These are phyloP conservation scores for Eulemur mongoz DNA, from an alignment of 2,797 vertebrate genomes.

Conservation along the genomic window DNA sequence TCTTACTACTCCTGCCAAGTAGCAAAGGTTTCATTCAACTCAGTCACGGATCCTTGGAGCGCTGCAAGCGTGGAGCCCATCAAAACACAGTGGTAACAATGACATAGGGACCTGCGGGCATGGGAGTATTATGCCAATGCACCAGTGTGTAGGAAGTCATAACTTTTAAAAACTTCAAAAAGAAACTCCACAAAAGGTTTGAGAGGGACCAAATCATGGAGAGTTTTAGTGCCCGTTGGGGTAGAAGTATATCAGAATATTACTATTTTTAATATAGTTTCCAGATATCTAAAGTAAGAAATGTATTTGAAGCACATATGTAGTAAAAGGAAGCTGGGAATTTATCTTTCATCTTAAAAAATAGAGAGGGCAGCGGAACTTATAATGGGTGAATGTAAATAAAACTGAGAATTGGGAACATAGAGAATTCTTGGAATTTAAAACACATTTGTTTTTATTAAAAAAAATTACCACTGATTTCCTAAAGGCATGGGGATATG, in stretches of 20 bases:
- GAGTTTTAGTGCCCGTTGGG: neutral
- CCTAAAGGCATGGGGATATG: neutral
- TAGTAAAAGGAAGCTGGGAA: neutral
- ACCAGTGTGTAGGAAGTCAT: conserved; percentile 83
- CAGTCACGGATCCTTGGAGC: conserved; percentile 88
- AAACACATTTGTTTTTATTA: neutral
- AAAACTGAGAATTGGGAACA: neutral
- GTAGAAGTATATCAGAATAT: neutral
- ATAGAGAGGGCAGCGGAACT: neutral
- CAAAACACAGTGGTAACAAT: conserved; percentile 85
- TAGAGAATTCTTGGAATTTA: neutral
- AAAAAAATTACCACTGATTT: conserved; percentile 39
- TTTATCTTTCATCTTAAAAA: neutral
- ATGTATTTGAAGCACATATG: neutral
- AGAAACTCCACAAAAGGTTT: neutral
- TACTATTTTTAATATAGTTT: neutral
- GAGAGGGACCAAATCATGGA: neutral
- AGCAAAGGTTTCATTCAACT: conserved; percentile 86
- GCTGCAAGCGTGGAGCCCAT: conserved; percentile 84
- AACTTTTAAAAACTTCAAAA: conserved; percentile 72
- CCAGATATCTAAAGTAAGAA: neutral
- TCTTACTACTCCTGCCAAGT: conserved; percentile 86
- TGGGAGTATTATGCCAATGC: conserved; percentile 82
- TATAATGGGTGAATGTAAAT: neutral
- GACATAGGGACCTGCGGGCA: conserved; percentile 87